Base-by-base conservation (phyloP, 2,797 vertebrate species). In the Phylloscopus collybita region DNA sequence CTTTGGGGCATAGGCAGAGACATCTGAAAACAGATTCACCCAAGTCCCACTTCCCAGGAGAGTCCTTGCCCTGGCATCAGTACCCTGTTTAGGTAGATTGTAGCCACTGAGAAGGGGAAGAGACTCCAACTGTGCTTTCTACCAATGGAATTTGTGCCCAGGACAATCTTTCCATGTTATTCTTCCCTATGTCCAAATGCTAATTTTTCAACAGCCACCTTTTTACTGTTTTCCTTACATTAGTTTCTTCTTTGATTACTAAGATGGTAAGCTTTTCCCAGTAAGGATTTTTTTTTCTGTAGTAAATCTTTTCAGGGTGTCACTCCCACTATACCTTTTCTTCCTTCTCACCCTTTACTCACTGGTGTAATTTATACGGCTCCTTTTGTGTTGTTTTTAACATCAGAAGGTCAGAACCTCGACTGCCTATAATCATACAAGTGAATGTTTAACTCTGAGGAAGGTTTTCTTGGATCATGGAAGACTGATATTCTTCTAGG, bases 171-270 rank as follows among this genome's bases (percentile, higher is more conserved):
- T 50, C 22, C 76, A 76, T 92, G 65, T 76, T 59, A 53, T 76
- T 87, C 73, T 81, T 25, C 56, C 59, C 53, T 93, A 25, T 72
- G 21, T 75, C 76, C 80, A 94, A 90, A 80, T 88, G 34, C 15
- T 91, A 81, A 79, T 82, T 95, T 97, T 97, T 85, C 45, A 90
- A 44, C 56, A 91, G 45, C 26, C 54, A 71, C 59, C 51, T 90
- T 72, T 83, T 25, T 53, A 57, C 23, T 60, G 11, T 29, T 95
- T 80, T 80, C 25, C 15, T 64, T 75, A 61, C 32, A 6, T 69
- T 53, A 36, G 11, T 79, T 79, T 65, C 72, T 86, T 92, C 66
- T 16, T 32, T 78, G 57, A 73, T 50, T 57, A 38, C 25, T 88
- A 89, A 82, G 18, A 57, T 45, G 22, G 44, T 18, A 90, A 67